Conservation (phyloP, 1,140 invertebrate species). For the Asobara japonica region DNA sequence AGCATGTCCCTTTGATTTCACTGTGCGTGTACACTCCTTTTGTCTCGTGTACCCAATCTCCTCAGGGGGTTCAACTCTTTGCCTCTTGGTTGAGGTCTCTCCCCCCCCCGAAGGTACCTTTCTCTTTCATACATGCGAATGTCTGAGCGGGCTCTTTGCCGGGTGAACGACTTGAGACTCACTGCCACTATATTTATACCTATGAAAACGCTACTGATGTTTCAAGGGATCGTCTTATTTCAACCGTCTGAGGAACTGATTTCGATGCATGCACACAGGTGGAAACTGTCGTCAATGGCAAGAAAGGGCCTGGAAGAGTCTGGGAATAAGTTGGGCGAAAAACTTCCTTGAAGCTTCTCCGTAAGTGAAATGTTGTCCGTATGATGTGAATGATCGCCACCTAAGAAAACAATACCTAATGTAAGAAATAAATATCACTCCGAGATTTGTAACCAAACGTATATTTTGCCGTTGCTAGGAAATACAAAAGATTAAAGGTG, state of each 20-base stretch:
- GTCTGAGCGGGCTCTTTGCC: conserved; percentile 25
- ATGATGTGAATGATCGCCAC: too few relatives aligned
- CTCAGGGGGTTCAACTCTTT: conserved; percentile 1
- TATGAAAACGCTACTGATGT: background rate
- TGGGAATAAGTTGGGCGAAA: too few relatives aligned
- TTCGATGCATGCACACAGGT: background rate
- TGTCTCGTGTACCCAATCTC: background rate
- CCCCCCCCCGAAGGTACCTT: background rate
- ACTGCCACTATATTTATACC: conserved; percentile 24
- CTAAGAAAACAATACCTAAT: too few relatives aligned
- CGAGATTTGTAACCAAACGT: too few relatives aligned
- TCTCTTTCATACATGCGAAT: conserved; percentile 16
- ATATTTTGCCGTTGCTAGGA: too few relatives aligned
- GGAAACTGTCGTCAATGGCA: background rate
- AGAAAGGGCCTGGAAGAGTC: too few relatives aligned
- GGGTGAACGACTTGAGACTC: conserved; percentile 15
- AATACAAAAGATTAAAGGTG: too few relatives aligned
- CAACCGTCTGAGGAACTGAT: background rate
- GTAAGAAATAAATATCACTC: too few relatives aligned
- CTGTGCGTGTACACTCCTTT: conserved; percentile 10
- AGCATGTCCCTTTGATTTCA: conserved; percentile 22
- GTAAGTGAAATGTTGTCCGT: too few relatives aligned
- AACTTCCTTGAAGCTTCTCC: too few relatives aligned
- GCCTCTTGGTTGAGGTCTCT: background rate
- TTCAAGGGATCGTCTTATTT: background rate